Evolutionary conservation across 2,113 vertebrate species (phyloP).

Genomic region (Piprites chloris): DNA sequence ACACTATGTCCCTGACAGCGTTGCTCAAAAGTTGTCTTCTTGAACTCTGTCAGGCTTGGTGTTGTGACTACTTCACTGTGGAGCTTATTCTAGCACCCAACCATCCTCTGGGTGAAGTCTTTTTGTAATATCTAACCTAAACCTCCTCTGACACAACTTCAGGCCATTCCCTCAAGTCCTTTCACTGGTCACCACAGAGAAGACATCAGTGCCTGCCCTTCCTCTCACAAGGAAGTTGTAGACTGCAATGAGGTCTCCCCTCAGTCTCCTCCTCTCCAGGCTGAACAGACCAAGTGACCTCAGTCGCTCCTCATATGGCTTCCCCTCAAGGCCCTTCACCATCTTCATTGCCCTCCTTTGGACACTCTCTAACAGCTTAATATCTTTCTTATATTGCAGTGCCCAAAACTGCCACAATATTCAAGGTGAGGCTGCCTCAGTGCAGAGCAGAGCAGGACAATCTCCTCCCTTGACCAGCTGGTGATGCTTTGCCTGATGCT

Average conservation of each 20-base stretch:
- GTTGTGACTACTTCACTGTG: neutral
- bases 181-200: neutral
- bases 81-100: neutral
- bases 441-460: rapidly evolving
- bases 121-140: neutral
- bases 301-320: neutral
- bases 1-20: too few species aligned
- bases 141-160: neutral
- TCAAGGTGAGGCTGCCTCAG: rapidly evolving
- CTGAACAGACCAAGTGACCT: neutral
- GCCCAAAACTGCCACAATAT: neutral
- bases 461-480: rapidly evolving
- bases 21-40: neutral
- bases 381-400: neutral
- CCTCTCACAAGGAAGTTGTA: neutral
- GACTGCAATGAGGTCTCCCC: rapidly evolving
- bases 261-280: neutral
- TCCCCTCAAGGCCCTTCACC: neutral
- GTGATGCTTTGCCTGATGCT: rapidly evolving
- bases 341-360: rapidly evolving
- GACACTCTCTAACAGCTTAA: neutral
- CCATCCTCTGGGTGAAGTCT: neutral
- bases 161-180: neutral
- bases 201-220: neutral
- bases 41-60: neutral